Conservation (phyloP, 2,113 vertebrate species). For the Eptesicus fuscus region DNA sequence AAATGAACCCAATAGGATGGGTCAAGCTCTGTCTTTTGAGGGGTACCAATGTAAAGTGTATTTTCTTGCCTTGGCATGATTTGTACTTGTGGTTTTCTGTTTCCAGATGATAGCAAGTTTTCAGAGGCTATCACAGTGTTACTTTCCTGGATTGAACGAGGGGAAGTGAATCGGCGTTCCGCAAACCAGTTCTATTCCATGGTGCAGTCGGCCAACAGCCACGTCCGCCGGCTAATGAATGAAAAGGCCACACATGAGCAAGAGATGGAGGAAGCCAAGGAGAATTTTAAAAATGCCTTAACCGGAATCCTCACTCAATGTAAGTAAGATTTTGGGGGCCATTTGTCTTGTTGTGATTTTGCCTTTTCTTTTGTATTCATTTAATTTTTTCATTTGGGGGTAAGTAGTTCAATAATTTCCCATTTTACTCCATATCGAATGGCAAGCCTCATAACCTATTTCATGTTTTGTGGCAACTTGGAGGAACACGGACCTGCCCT, state of each 20-base stretch:
- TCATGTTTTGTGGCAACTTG: conserved; percentile 80
- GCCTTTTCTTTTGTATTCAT: conserved; percentile 52
- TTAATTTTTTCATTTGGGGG: conserved; percentile 79
- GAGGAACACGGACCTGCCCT: conserved; percentile 82
- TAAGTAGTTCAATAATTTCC: conserved; percentile 84
- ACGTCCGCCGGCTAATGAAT: conserved; percentile 89
- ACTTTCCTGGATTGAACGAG: conserved; percentile 91
- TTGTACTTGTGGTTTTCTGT: conserved; percentile 58
- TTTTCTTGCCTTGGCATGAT: not conserved
- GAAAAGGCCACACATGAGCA: conserved; percentile 92
- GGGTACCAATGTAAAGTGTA: not conserved
- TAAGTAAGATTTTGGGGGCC: conserved; percentile 82
- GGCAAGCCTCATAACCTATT: conserved; percentile 73
- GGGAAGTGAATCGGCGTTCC: conserved; percentile 90
- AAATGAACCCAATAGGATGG: accelerated
- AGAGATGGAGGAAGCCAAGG: conserved; percentile 91
- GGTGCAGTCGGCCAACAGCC: conserved; percentile 92
- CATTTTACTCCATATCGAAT: conserved; percentile 70
- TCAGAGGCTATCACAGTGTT: conserved; percentile 89
- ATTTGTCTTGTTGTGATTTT: conserved; percentile 46
- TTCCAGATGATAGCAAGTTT: conserved; percentile 93
- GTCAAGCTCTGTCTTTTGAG: not conserved
- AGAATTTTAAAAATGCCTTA: conserved; percentile 90
- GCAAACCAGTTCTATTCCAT: conserved; percentile 94
- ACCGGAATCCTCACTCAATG: conserved; percentile 91